phyloP scores from a whole-genome alignment of 2,113 vertebrate genomes.

The Burhinus bistriatus region DNA sequence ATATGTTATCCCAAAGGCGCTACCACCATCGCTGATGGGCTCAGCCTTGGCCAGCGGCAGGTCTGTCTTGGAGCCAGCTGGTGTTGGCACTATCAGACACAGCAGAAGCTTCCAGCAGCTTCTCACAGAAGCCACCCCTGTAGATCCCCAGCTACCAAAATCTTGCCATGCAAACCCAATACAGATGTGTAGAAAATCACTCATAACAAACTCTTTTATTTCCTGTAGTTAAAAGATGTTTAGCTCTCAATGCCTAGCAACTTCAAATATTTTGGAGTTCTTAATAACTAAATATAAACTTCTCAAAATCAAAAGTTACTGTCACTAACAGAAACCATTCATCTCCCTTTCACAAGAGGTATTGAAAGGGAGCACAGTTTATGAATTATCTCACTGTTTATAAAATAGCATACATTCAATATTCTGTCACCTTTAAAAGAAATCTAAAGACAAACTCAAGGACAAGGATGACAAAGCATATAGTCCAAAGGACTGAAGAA shows the following conservation, averaged over 20 bases:
- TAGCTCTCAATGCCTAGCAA: background rate
- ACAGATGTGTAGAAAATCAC: background rate
- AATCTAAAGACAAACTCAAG: background rate
- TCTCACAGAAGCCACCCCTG: background rate
- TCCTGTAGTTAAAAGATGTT: background rate
- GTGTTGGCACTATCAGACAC: background rate
- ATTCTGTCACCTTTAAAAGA: background rate
- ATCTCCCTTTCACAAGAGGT: background rate
- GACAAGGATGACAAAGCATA: background rate
- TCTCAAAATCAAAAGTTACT: background rate
- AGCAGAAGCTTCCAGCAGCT: background rate
- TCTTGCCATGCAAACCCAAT: background rate
- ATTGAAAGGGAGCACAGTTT: background rate
- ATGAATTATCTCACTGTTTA: background rate
- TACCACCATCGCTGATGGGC: background rate
- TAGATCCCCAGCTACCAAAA: background rate
- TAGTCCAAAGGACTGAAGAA: background rate
- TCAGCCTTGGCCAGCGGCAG: background rate
- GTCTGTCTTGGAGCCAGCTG: background rate
- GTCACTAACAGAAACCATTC: background rate
- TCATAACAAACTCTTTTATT: background rate
- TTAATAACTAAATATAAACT: background rate
- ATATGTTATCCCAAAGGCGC: background rate
- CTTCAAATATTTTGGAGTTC: background rate
- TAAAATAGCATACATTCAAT: background rate